phyloP scores from a whole-genome alignment of 1,140 invertebrate genomes.

The Aleiodes sp. region DNA sequence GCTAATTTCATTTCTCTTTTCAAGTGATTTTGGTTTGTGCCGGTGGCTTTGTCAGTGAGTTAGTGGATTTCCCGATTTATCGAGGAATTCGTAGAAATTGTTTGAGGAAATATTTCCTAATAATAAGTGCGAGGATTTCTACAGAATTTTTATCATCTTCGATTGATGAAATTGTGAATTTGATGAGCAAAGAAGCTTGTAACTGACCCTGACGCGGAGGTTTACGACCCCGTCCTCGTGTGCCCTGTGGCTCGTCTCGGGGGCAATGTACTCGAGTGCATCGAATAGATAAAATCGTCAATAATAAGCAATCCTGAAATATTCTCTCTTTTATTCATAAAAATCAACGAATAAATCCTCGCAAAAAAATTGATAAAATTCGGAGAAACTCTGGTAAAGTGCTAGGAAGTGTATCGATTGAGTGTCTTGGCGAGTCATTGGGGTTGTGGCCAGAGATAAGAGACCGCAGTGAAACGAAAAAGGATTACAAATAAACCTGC shows the following conservation, averaged over 20 bases:
- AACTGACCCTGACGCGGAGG: slow-evolving; percentile 18
- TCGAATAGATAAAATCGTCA: background rate
- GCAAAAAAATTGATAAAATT: too few relatives aligned
- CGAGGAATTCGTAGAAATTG: too few relatives aligned
- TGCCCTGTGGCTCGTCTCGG: background rate
- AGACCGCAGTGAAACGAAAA: slow-evolving; percentile 16
- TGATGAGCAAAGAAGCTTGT: background rate
- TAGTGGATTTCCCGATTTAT: too few relatives aligned
- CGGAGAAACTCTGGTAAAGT: too few relatives aligned
- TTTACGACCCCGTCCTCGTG: slow-evolving; percentile 5
- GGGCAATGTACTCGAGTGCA: slow-evolving; percentile 17
- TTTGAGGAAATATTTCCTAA: too few relatives aligned
- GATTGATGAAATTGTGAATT: too few relatives aligned
- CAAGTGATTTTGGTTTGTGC: too few relatives aligned
- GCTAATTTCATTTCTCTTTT: too few relatives aligned
- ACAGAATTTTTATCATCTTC: slow-evolving; percentile 5
- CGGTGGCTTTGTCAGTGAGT: too few relatives aligned
- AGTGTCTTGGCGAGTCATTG: slow-evolving; percentile 3
- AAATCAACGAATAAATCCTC: background rate
- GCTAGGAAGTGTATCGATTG: slow-evolving; percentile 4
- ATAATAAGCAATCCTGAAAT: background rate
- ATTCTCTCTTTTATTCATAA: background rate
- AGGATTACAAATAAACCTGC: slow-evolving; percentile 32
- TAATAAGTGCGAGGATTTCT: too few relatives aligned
- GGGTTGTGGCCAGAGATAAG: background rate